A percentile compares a stretch with the other conserved stretches of the same genome.
These are phyloP conservation scores for Ethmia dodecea DNA, from an alignment of 2,888 invertebrate species.

Conservation along the genomic window DNA sequence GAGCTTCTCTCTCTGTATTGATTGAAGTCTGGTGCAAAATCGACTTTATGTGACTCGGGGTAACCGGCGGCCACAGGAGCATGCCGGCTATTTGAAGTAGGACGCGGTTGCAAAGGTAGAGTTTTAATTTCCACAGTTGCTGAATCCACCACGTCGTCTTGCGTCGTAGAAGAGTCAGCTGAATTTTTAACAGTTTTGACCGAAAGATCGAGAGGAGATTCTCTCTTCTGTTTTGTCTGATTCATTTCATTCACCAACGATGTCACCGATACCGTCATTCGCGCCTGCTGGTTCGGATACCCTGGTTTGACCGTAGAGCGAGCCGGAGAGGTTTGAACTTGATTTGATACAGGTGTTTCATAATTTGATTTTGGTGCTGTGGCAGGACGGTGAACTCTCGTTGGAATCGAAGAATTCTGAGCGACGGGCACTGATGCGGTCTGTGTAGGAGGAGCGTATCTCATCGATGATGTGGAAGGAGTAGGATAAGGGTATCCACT, in stretches of 20 bases:
- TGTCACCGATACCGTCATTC: slow-evolving; percentile 71
- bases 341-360: slow-evolving; percentile 45
- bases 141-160: slow-evolving; percentile 78
- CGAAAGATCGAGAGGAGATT: slow-evolving; percentile 91
- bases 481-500: slow-evolving; percentile 49
- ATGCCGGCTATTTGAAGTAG: slow-evolving; percentile 43
- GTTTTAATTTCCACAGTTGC: slow-evolving; percentile 52
- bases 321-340: slow-evolving; percentile 55
- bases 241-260: slow-evolving; percentile 68
- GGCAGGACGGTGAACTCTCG: slow-evolving; percentile 46
- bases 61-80: slow-evolving; percentile 34
- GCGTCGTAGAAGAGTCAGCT: slow-evolving; percentile 91
- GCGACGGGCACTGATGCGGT: slow-evolving; percentile 32
- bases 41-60: slow-evolving; percentile 82
- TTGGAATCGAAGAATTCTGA: slow-evolving; percentile 45
- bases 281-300: slow-evolving; percentile 58
- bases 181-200: slow-evolving; percentile 93
- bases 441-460: slow-evolving; percentile 41
- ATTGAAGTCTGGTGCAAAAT: slow-evolving; percentile 87
- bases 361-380: slow-evolving; percentile 48
- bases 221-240: slow-evolving; percentile 78
- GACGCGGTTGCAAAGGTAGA: slow-evolving; percentile 44
- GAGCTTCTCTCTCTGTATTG: slow-evolving; percentile 58
- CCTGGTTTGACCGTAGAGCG: slow-evolving; percentile 54
- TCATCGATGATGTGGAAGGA: slow-evolving; percentile 56